Base-by-base conservation (phyloP, 2,113 vertebrate species). In the Hypocryptadius cinnamomeus region DNA sequence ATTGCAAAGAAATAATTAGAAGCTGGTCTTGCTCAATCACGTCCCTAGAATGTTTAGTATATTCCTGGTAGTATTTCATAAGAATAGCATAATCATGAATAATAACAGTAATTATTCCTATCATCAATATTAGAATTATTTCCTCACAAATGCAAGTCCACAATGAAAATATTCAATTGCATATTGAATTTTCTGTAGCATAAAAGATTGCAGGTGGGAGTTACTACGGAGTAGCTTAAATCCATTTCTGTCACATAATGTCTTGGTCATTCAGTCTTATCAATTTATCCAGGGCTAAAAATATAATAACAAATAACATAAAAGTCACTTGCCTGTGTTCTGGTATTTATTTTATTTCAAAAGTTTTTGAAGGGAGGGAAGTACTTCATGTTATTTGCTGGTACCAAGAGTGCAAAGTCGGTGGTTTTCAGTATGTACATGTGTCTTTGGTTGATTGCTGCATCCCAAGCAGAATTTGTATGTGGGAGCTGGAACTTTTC, bases 71-170 rank as follows among this genome's bases (percentile, higher is more conserved):
- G 24, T 81, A 86, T 90, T 96, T 96, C 11, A 23, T 48, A 70
- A 69, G 72, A 87, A 76, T 37, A 60, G 15, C 40, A 30, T 40
- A 61, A 90, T 77, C 16, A 31, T 65, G 40, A 92, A 53, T 85
- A 89, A 61, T 79, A 94, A 63, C 54, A 69, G 14, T 87, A 88
- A 84, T 91, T 84, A 73, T 66, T 94, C 10, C 21, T 79, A 27
- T 79, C 80, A 89, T 94, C 72, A 86, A 31, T 93, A 77, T 79
- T 77, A 60, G 78, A 94, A 68, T 86, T 91, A 65, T 70, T 84
- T 95, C 79, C 50, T 83, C 18, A 3, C 45, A 90, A 84, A 70
- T 84, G 60, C 16, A 66, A 50, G 80, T 66, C 50, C 78, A 63
- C 72, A 74, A 39, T 61, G 64, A 69, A 89, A 96, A 80, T 78